Evolutionary conservation across 1,140 invertebrate species (phyloP), one percentile per base, ranked within the genome.

Genomic region (Araneus ventricosus): DNA sequence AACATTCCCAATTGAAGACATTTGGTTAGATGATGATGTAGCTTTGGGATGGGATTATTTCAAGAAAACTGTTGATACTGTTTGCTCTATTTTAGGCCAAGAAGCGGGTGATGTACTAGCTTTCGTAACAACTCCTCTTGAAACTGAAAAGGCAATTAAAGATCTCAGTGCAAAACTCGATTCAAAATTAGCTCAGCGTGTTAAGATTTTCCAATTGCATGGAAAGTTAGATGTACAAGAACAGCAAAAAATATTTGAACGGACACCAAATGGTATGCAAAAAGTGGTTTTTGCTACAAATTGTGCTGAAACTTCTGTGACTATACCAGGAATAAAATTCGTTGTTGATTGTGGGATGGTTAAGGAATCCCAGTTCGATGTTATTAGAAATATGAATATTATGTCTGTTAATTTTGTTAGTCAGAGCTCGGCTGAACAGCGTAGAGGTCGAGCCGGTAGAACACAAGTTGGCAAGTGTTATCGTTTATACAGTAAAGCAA

Each of bases 211-310:
- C 24, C 91, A 89, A 24, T 79, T 94, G 30, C 93, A 94, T 93
- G 93, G 96, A 91, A 97, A 97, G 95, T 97, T 98, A 8, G 96
- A 97, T 94, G 96, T 97, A 94, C 96, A 98, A 61, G 93, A 94
- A 24, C 93, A 94, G n/a, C 86, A 93, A 79, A 93, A 94, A 86
- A 57, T 94, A 37, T 92, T 80, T 94, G 63, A 67, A 91, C 20
- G 41, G 86, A 22, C 97, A 1, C 96, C 97, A 14, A 96, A 97
- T 94, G 97, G 97, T 41, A 96, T 96, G 0, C 39, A 99, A 94
- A 99, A 99, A 96, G 99, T 99, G 95, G 99, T 99, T 93, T 97
- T 99, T 6, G 98, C 98, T 2, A 99, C 99, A 27, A 99, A 99
- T 95, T 99, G 99, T 93, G 99, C 99, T 0, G 99, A 99, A 96